These are phyloP conservation scores for Automeris io DNA, from an alignment of 2,888 invertebrate species.

Conservation along the genomic window DNA sequence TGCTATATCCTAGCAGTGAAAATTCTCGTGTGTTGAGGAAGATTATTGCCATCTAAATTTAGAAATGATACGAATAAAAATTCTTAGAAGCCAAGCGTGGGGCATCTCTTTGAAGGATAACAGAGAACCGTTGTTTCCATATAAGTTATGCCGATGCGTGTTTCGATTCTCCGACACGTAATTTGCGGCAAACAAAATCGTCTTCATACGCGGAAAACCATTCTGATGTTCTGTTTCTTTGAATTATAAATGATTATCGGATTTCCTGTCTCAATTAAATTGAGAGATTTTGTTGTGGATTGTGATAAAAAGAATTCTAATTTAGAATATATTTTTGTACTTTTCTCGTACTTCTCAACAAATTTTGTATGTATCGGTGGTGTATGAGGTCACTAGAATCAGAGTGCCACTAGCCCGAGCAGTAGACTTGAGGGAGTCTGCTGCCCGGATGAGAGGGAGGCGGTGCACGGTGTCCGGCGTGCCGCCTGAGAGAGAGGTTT, in stretches of 20 bases:
- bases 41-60: no score
- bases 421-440: no score
- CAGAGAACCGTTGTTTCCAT: background rate
- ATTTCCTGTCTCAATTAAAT: background rate
- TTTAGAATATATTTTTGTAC: no score
- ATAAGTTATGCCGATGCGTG: background rate
- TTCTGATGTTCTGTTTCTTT: background rate
- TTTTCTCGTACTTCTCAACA: no score
- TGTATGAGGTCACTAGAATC: no score
- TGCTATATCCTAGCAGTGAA: no score
- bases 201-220: slow-evolving; percentile 1
- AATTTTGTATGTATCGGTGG: no score
- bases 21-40: no score
- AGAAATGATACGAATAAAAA: background rate
- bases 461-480: no score
- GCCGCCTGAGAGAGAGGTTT: no score
- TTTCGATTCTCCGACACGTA: background rate
- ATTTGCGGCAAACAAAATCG: slow-evolving; percentile 5
- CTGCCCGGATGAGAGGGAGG: no score
- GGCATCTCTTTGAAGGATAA: background rate
- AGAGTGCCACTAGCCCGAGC: no score
- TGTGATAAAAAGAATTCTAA: background rate
- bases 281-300: background rate
- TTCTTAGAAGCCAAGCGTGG: background rate
- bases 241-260: background rate